Evolutionary conservation across 1,140 invertebrate genomes (phyloP).

Genomic region (Drosophila novamexicana): DNA sequence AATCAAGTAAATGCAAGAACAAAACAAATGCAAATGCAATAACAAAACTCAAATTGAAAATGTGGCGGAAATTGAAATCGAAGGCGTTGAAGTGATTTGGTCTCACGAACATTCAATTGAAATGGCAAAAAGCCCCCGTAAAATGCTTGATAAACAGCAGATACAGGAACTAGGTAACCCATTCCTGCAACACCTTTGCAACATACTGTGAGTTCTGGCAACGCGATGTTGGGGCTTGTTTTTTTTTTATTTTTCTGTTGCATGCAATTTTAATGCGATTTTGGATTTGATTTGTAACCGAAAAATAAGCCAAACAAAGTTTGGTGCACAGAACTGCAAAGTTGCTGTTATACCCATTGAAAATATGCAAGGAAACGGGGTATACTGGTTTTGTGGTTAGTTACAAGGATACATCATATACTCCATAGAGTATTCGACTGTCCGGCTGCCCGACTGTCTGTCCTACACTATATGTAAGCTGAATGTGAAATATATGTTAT

Average conservation of each 20-base stretch:
- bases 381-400: not conserved
- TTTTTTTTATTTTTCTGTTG: constrained; percentile 38
- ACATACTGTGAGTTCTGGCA: constrained; percentile 50
- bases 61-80: constrained; percentile 80
- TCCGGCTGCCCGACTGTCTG: too few relatives aligned
- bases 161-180: not conserved
- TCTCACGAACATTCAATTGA: constrained; percentile 80
- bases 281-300: constrained; percentile 80
- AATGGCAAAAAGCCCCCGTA: constrained; percentile 42
- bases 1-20: constrained; percentile 42
- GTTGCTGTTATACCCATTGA: constrained; percentile 31
- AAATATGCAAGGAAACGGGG: not conserved
- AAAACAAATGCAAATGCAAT: constrained; percentile 55
- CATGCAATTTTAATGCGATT: constrained; percentile 83
- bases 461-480: too few relatives aligned
- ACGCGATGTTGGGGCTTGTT: constrained; percentile 59
- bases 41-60: constrained; percentile 71
- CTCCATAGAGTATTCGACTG: too few relatives aligned
- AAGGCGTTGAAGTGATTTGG: constrained; percentile 83
- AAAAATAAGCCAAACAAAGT: constrained; percentile 80
- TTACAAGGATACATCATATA: not conserved
- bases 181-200: constrained; percentile 13
- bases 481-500: too few relatives aligned
- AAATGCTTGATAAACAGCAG: constrained; percentile 51
- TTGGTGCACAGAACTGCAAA: constrained; percentile 58